Evolutionary conservation across 2,888 invertebrate species (phyloP).

Genomic region (Sacculina carcini): DNA sequence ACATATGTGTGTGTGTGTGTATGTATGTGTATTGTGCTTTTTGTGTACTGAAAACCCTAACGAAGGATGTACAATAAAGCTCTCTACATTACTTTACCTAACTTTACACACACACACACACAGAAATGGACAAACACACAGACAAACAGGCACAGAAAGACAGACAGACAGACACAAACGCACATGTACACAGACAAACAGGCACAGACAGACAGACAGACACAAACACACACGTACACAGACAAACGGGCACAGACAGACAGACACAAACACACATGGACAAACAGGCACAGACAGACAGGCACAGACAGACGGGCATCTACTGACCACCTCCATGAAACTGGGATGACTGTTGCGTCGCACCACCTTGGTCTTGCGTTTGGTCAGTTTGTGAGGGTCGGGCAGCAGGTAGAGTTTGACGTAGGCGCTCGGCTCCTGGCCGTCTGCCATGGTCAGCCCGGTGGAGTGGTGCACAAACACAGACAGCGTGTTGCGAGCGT

Average conservation of each 20-base stretch:
- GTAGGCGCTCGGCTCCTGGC: slow-evolving; percentile 25
- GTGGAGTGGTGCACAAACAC: slow-evolving; percentile 76
- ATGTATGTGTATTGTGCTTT: too few relatives aligned
- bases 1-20: too few relatives aligned
- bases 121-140: slow-evolving; percentile 14
- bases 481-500: slow-evolving; percentile 40
- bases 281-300: background rate
- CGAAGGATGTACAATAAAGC: too few relatives aligned
- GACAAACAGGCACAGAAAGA: background rate
- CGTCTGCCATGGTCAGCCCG: slow-evolving; percentile 45
- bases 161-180: background rate
- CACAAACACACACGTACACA: background rate
- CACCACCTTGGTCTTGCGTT: slow-evolving; percentile 82
- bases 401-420: slow-evolving; percentile 53
- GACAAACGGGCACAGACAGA: background rate
- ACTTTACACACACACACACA: too few relatives aligned
- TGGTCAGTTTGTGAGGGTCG: slow-evolving; percentile 69
- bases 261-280: background rate
- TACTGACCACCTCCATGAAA: slow-evolving; percentile 79
- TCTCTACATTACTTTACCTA: background rate
- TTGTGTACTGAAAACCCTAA: too few relatives aligned
- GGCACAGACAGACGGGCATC: background rate
- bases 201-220: slow-evolving; percentile 9
- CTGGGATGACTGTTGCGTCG: slow-evolving; percentile 80
- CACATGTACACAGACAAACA: slow-evolving; percentile 28